Conservation (phyloP, 2,888 invertebrate genomes). For the Stramonita haemastoma region DNA sequence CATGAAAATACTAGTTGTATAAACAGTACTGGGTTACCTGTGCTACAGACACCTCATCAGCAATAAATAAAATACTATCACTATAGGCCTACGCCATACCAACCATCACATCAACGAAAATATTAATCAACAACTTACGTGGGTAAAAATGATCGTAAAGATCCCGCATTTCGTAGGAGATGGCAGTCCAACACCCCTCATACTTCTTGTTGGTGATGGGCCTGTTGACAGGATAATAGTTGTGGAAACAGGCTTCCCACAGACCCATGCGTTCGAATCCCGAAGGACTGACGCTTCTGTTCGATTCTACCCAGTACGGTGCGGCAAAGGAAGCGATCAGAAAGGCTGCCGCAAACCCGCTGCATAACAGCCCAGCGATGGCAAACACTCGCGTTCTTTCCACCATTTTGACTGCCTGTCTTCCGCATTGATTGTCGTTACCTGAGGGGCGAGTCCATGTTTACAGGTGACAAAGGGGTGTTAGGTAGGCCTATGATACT, state of each 20-base stretch:
- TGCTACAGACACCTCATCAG: no score
- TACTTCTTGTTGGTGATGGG: conserved; percentile 28
- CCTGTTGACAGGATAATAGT: conserved; percentile 77
- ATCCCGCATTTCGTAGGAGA: conserved; percentile 30
- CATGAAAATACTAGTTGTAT: no score
- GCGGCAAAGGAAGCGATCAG: conserved; percentile 61
- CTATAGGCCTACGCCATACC: neutral
- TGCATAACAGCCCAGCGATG: conserved; percentile 49
- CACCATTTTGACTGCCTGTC: conserved; percentile 23
- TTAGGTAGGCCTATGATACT: no score
- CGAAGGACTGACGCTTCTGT: conserved; percentile 73
- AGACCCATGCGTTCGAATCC: conserved; percentile 92
- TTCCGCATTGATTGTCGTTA: neutral
- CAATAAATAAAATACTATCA: no score
- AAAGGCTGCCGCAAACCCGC: conserved; percentile 46
- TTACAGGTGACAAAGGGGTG: neutral
- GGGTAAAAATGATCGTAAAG: conserved; percentile 30
- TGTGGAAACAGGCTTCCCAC: conserved; percentile 95
- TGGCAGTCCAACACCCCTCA: conserved; percentile 26
- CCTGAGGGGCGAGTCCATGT: conserved; percentile 23
- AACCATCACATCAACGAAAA: neutral
- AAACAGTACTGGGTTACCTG: no score
- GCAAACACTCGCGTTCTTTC: conserved; percentile 28
- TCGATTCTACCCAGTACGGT: conserved; percentile 64
- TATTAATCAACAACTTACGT: conserved; percentile 21